phyloP scores from a whole-genome alignment of 1,140 invertebrate genomes.

The Periplaneta americana region DNA sequence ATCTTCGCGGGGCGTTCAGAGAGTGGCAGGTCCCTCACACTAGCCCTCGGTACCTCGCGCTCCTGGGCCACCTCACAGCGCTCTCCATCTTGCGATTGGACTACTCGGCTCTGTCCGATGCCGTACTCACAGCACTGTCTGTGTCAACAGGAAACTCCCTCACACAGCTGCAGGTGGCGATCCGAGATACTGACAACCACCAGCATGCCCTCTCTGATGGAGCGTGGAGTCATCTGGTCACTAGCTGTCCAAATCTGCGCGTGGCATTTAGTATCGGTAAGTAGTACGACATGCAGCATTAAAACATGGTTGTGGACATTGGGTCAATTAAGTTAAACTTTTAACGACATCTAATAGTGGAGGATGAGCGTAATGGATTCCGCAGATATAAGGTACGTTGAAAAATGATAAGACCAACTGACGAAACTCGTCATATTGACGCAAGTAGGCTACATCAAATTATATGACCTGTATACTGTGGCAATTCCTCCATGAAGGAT shows the following conservation, averaged over 20 bases:
- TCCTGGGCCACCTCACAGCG: conserved; percentile 31
- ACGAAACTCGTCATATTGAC: too few species aligned
- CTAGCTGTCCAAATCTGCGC: conserved; percentile 34
- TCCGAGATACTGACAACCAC: conserved; percentile 37
- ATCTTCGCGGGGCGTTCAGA: conserved; percentile 37
- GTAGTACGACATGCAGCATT: too few species aligned
- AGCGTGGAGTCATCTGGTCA: conserved; percentile 34
- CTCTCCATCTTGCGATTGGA: conserved; percentile 35
- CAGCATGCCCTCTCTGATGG: conserved; percentile 34
- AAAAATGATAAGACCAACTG: too few species aligned
- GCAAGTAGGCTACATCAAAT: too few species aligned
- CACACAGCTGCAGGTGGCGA: conserved; percentile 31
- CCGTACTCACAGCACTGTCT: conserved; percentile 31
- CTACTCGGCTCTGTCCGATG: conserved; percentile 39
- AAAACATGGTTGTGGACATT: too few species aligned
- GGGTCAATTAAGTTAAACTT: too few species aligned
- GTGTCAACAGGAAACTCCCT: conserved; percentile 31
- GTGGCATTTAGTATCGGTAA: conserved; percentile 23
- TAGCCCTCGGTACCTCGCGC: conserved; percentile 31
- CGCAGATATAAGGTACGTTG: too few species aligned
- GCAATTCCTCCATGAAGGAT: too few species aligned
- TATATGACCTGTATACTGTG: too few species aligned
- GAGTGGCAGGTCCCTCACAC: conserved; percentile 38
- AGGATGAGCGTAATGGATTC: too few species aligned
- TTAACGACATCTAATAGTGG: too few species aligned